Conservation (phyloP, 53 echinoderm and acorn worm species). For the Luidia sarsii region DNA sequence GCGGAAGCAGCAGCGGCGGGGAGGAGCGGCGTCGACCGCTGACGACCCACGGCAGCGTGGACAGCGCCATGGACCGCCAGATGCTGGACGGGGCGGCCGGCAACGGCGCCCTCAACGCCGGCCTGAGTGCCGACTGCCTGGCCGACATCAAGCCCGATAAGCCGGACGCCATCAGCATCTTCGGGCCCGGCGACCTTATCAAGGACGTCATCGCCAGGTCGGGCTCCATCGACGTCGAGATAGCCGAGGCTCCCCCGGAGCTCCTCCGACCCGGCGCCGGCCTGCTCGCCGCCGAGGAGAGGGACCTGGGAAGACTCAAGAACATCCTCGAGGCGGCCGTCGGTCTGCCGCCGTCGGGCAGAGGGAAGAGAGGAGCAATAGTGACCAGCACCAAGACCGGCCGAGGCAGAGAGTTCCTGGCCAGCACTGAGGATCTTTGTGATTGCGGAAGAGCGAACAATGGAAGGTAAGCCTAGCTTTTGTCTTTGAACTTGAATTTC, state of each 20-base stretch:
- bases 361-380: neutral
- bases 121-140: constrained; percentile 7
- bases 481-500: neutral
- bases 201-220: constrained; percentile 40
- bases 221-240: constrained; percentile 22
- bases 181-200: constrained; percentile 36
- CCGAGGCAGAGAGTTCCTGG: neutral
- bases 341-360: constrained; percentile 29
- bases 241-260: neutral
- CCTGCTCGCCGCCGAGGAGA: constrained; percentile 2
- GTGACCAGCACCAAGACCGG: neutral
- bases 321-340: neutral
- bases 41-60: constrained; percentile 34
- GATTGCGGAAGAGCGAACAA: constrained; percentile 10
- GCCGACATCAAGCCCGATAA: neutral
- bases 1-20: too few species aligned
- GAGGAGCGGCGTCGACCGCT: constrained; percentile 43
- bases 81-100: neutral
- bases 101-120: neutral
- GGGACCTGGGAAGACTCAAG: neutral
- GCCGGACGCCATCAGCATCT: constrained; percentile 22
- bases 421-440: constrained; percentile 8
- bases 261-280: too few species aligned
- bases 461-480: constrained; percentile 36
- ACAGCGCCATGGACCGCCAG: constrained; percentile 33